Percentiles rank a stretch among this genome's conserved stretches.
Evolutionary conservation across 92 coral and sea anemone genomes (phyloP).

Genomic region (Chrysogorgia sp.): DNA sequence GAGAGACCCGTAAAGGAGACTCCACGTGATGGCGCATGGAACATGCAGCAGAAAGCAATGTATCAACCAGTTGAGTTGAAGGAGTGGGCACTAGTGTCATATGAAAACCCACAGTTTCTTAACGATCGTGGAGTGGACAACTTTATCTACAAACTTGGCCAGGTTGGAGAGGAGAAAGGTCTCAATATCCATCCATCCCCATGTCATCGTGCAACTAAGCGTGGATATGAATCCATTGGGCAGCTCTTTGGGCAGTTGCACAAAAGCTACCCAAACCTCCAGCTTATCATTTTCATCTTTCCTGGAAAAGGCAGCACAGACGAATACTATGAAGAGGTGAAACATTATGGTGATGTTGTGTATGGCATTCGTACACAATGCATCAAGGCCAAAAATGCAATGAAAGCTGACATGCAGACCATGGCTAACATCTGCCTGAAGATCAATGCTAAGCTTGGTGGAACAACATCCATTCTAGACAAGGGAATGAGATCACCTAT

Average conservation of each 20-base stretch:
- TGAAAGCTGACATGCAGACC: slow-evolving; percentile 44
- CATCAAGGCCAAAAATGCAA: slow-evolving; percentile 65
- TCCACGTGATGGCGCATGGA: slow-evolving; percentile 88
- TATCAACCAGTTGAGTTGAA: slow-evolving; percentile 19
- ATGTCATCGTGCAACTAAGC: background rate
- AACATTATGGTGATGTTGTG: slow-evolving; percentile 85
- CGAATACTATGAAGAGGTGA: slow-evolving; percentile 58
- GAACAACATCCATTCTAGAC: slow-evolving; percentile 71
- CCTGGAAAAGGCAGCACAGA: slow-evolving; percentile 50
- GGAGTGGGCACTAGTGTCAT: slow-evolving; percentile 38
- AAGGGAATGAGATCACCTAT: slow-evolving; percentile 56
- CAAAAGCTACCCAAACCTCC: slow-evolving; percentile 41
- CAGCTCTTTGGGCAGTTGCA: slow-evolving; percentile 41
- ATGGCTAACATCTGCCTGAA: slow-evolving; percentile 87
- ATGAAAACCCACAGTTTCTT: background rate
- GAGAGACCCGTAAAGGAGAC: background rate
- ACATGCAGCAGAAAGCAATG: slow-evolving; percentile 63
- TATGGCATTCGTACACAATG: slow-evolving; percentile 88
- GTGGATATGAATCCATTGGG: slow-evolving; percentile 40
- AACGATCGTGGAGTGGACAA: slow-evolving; percentile 18
- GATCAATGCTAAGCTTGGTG: slow-evolving; percentile 91
- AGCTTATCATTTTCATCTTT: slow-evolving; percentile 71
- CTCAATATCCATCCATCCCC: slow-evolving; percentile 8
- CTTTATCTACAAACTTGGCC: slow-evolving; percentile 5
- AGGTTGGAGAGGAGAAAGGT: slow-evolving; percentile 20